Evolutionary conservation across 2,113 vertebrate genomes (phyloP).

Genomic region (Cyanoderma ruficeps): DNA sequence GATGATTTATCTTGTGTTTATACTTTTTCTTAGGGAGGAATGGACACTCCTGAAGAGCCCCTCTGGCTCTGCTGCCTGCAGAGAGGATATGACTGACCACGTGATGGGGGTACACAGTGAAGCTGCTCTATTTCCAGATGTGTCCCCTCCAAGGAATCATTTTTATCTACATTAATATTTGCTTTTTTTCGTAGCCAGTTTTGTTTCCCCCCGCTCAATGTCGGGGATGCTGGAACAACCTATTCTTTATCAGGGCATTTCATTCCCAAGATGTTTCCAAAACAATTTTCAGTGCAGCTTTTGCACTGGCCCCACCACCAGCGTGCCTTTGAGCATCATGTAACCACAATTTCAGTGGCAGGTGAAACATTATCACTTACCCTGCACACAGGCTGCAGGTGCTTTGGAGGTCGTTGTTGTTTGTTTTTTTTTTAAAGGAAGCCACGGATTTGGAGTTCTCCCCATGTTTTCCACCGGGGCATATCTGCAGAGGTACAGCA

Average conservation of each 20-base stretch:
- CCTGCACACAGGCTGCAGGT: background rate
- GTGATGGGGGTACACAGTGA: rapidly evolving
- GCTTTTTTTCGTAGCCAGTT: background rate
- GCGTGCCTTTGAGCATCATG: rapidly evolving
- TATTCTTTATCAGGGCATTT: background rate
- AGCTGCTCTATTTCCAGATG: background rate
- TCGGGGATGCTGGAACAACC: background rate
- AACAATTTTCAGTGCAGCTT: background rate
- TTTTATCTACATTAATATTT: background rate
- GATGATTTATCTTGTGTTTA: background rate
- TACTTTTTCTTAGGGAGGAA: background rate
- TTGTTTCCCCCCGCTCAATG: rapidly evolving
- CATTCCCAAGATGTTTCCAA: background rate
- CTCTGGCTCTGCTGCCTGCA: background rate
- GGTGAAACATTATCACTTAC: background rate
- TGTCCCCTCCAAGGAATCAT: background rate
- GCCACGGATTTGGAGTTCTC: background rate
- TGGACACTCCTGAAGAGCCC: background rate
- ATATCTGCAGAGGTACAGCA: background rate
- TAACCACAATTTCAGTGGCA: background rate
- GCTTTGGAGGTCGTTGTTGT: background rate
- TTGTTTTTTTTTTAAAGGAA: background rate
- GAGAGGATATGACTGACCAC: background rate
- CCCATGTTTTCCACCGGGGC: background rate
- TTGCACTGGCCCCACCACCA: background rate